phyloP scores from a whole-genome alignment of 2,797 vertebrate genomes.

The Enteromius radiatus region DNA sequence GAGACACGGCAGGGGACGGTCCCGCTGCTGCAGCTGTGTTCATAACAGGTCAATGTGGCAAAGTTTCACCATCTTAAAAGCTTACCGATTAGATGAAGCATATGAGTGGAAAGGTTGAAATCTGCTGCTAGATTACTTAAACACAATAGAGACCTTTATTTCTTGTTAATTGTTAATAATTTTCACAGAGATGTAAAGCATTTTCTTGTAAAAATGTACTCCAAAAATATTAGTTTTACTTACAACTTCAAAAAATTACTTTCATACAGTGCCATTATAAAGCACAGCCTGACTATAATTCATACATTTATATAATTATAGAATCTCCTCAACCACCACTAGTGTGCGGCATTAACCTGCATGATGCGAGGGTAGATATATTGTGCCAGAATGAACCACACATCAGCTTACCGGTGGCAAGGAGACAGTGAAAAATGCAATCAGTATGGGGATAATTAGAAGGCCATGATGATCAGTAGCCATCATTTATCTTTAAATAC shows the following conservation, averaged over 20 bases:
- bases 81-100: conserved; percentile 66
- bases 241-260: not conserved
- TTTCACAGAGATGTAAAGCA: not conserved
- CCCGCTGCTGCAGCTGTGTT: conserved; percentile 39
- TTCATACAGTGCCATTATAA: too few species aligned
- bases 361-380: too few species aligned
- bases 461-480: too few species aligned
- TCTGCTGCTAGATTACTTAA: not conserved
- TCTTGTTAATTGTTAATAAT: not conserved
- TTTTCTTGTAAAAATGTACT: not conserved
- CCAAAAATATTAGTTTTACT: not conserved
- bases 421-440: too few species aligned
- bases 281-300: too few species aligned
- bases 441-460: too few species aligned
- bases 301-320: too few species aligned
- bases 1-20: not conserved
- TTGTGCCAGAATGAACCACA: too few species aligned
- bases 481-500: too few species aligned
- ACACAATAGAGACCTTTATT: not conserved
- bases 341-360: too few species aligned
- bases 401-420: too few species aligned
- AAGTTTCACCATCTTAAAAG: conserved; percentile 58
- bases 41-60: conserved; percentile 45
- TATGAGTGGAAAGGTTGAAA: not conserved
- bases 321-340: too few species aligned